phyloP scores from a whole-genome alignment of 2,113 vertebrate species.

The Brevimyrus niger region DNA sequence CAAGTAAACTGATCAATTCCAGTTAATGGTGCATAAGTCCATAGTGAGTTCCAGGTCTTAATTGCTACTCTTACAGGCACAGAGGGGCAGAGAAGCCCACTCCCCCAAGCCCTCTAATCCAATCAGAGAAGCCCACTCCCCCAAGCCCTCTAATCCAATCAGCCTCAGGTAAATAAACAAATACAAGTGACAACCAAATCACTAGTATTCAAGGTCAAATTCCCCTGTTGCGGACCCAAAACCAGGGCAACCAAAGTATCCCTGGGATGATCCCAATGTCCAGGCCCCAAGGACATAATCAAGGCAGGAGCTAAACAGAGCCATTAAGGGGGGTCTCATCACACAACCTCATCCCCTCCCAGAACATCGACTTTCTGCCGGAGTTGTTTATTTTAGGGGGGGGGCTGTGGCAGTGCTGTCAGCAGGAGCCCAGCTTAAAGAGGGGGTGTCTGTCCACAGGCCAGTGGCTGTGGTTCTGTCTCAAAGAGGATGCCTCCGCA shows the following conservation, averaged over 20 bases:
- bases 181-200: neutral
- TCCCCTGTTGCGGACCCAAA: neutral
- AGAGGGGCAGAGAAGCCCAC: neutral
- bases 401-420: conserved; percentile 36
- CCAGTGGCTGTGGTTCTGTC: conserved; percentile 47
- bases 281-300: neutral
- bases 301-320: neutral
- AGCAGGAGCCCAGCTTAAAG: conserved; percentile 45
- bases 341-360: neutral
- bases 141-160: neutral
- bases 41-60: neutral
- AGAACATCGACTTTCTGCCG: neutral
- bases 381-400: neutral
- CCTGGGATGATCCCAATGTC: neutral
- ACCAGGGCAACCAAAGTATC: neutral
- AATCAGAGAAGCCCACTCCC: neutral
- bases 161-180: neutral
- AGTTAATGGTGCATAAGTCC: neutral
- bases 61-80: neutral
- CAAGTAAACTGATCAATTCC: neutral
- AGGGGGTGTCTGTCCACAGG: conserved; percentile 52
- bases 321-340: neutral
- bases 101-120: neutral
- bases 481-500: conserved; percentile 51
- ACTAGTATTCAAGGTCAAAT: neutral